Evolutionary conservation across 2,113 vertebrate genomes (phyloP).

Genomic region (Pristiophorus japonicus): DNA sequence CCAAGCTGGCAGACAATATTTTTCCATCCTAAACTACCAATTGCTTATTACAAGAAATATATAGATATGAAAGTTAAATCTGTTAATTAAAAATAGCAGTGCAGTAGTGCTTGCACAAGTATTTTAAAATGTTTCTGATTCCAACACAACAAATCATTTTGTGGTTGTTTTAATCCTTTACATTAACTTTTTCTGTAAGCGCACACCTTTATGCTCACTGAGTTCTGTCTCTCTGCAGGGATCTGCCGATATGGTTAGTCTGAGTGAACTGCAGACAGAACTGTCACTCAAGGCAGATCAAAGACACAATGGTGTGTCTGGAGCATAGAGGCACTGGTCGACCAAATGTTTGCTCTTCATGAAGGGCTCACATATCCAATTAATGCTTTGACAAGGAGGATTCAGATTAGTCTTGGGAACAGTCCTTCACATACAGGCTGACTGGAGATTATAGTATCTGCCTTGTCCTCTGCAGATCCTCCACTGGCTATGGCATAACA

Average conservation of each 20-base stretch:
- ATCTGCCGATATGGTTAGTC: not conserved
- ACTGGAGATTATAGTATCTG: not conserved
- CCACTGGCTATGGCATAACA: not conserved
- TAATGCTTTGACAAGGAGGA: not conserved
- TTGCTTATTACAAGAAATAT: not conserved
- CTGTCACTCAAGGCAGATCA: not conserved
- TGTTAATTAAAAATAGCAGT: not conserved
- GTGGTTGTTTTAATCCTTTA: not conserved
- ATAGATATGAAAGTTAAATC: not conserved
- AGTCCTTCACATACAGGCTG: not conserved
- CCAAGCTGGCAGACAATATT: not conserved
- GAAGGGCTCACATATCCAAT: not conserved
- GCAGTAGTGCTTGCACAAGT: not conserved
- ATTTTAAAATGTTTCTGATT: not conserved
- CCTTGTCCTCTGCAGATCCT: not conserved
- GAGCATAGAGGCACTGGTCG: not conserved
- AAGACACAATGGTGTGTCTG: not conserved
- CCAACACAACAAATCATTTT: not conserved
- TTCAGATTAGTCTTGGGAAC: not conserved
- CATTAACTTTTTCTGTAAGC: not conserved
- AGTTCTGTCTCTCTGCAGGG: not conserved
- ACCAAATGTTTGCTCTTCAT: not conserved
- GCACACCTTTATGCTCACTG: not conserved
- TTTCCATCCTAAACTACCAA: not conserved
- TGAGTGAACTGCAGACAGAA: slow-evolving; percentile 3